Base-by-base conservation (phyloP, 2,113 vertebrate species). In the Ceuthmochares aereus region DNA sequence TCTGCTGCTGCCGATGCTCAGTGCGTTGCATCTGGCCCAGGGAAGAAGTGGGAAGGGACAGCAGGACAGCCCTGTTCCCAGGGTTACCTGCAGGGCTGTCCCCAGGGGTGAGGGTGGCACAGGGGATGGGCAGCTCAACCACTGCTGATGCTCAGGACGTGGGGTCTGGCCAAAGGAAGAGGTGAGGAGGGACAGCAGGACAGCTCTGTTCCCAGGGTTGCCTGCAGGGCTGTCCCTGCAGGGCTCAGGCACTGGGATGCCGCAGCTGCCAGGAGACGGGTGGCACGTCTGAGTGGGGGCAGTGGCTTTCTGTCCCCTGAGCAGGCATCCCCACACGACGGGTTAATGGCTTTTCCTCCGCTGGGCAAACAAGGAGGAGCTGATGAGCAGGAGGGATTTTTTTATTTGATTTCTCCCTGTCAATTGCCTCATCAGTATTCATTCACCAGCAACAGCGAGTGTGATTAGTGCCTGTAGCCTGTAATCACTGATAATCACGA, bases 401-500 rank as follows among this genome's bases (percentile, higher is more conserved):
- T 56, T 70, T 54, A 93, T 96, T 96, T 96, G 85, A 68, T 93
- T 95, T 88, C 43, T 77, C 59, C 64, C 89, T 92, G 89, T 94
- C 96, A 74, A 73, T 94, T 80, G 94, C 87, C 90, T 97, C 96
- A 97, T 97, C 97, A 97, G 91, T 9, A 76, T 95, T 97, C 95
- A 95, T 97, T 97, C 95, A 97, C 56, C 7, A 18, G 92, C 81
- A 56, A 7, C 89, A 75, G 89, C 30, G 9, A 84, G 72, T 72
- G 87, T 91, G 96, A 96, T 97, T 95, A 97, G 93, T 94, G 90
- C 93, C 75, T 4, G 0, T 75, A 96, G 95, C 88, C 85, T 95
- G 91, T 97, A 96, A 97, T 97, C 96, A 95, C 76, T 69, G 95
- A 75, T 94, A 95, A 97, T 97, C 95, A 95, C 4, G 3, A 73